Percentiles rank a stretch among this genome's conserved stretches.
These are phyloP conservation scores for Karalla daura DNA, from an alignment of 2,797 vertebrate genomes.

Conservation along the genomic window DNA sequence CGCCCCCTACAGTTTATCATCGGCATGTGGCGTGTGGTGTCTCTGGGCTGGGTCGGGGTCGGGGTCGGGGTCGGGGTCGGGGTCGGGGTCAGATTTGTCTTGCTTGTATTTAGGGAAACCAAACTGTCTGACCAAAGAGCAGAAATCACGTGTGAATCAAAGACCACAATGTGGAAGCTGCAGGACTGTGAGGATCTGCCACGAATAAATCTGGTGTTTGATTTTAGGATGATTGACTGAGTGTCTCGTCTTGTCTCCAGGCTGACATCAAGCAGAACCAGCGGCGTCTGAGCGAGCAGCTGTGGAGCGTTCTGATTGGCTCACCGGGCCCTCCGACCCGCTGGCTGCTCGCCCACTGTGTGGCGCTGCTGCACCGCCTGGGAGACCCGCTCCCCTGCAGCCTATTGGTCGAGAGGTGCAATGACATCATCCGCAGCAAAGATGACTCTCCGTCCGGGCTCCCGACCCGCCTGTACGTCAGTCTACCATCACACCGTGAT, in stretches of 20 bases:
- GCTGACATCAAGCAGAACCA: conserved; percentile 89
- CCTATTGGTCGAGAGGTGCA: conserved; percentile 91
- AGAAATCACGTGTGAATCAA: no score
- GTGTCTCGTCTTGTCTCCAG: conserved; percentile 72
- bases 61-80: no score
- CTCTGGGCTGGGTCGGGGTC: no score
- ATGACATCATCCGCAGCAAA: conserved; percentile 93
- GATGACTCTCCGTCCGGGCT: conserved; percentile 95
- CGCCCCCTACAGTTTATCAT: no score
- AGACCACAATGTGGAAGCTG: no score
- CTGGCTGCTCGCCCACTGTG: conserved; percentile 89
- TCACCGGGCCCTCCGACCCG: conserved; percentile 94
- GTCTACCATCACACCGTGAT: accelerated
- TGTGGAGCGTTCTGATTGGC: conserved; percentile 85
- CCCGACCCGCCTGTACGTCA: conserved; percentile 93
- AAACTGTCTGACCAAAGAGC: no score
- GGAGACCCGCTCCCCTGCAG: conserved; percentile 90
- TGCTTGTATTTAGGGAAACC: no score
- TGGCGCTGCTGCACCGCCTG: conserved; percentile 87
- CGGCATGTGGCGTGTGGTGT: no score
- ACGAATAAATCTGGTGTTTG: no score
- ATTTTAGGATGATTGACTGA: no score
- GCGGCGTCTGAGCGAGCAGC: conserved; percentile 88
- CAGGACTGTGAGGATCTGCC: no score
- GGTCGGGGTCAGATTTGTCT: no score